Evolutionary conservation across 2,888 invertebrate genomes (phyloP), one percentile per base, ranked within the genome.

Genomic region (Philereme transversata): DNA sequence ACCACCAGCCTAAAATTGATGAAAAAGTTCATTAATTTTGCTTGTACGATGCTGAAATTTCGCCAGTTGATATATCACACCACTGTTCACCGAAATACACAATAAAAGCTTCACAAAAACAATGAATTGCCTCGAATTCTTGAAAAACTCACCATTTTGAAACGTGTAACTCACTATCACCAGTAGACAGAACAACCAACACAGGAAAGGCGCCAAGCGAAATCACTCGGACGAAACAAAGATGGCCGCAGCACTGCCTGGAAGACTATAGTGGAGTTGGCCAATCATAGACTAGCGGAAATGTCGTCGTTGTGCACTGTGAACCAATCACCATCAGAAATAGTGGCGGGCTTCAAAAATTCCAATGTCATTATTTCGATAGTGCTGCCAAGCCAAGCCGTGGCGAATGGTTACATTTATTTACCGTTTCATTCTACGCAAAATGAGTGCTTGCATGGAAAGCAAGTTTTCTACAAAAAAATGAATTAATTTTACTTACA

Each of bases 1-100:
- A 88, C 99, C 99, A 91, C 99, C 99, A 95, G 99, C 99, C 99
- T 97, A 94, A 87, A 94, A 94, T 91, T 87, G 77, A 80, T 78
- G 82, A 87, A 90, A 90, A 92, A 86, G 72, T 84, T 82, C 71
- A 84, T 94, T 93, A 94, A 94, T 90, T 93, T 93, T 86, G 67
- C 79, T 90, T 88, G 78, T 91, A 92, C 92, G 71, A 67, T 64
- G 80, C 80, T 92, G 89, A 93, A 94, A 94, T 88, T 94, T 93
- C 75, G 93, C 87, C 92, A 94, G 94, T 78, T 81, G 54, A 76
- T 83, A 82, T 78, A 82, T 76, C 73, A 89, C 83, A 90, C 73
- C 73, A 78, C 79, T 74, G 75, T 79, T 67, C 83, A 83, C 74
- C 75, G 69, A 83, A 84, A 80, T 69, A 79, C 83, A 86, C 82